Evolutionary conservation across 1,140 invertebrate genomes (phyloP).

Genomic region (Cataglyphis hispanica): DNA sequence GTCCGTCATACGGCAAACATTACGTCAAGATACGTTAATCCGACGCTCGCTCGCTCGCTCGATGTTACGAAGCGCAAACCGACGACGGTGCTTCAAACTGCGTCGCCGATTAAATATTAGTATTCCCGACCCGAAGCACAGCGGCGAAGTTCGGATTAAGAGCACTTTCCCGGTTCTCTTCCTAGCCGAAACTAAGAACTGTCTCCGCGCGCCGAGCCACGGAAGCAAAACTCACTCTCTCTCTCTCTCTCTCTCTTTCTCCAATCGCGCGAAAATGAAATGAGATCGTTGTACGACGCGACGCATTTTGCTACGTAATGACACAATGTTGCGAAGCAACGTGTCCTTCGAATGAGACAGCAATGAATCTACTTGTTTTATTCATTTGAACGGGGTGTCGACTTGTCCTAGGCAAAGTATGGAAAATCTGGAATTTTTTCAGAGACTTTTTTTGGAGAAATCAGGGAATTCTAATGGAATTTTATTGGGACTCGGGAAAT

Average conservation of each 20-base stretch:
- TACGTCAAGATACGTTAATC: slow-evolving; percentile 63
- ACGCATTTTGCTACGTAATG: neutral
- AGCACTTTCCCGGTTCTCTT: slow-evolving; percentile 37
- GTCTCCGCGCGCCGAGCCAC: slow-evolving; percentile 13
- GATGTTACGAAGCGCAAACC: slow-evolving; percentile 57
- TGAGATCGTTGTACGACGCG: neutral
- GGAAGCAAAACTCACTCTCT: slow-evolving; percentile 55
- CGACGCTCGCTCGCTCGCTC: slow-evolving; percentile 35
- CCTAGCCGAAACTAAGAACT: slow-evolving; percentile 61
- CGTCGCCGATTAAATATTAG: slow-evolving; percentile 62
- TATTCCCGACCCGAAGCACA: slow-evolving; percentile 57
- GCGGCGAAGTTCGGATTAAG: slow-evolving; percentile 58
- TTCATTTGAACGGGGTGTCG: neutral
- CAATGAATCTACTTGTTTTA: slow-evolving; percentile 8
- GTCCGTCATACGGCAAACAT: slow-evolving; percentile 61
- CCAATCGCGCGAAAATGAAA: slow-evolving; percentile 30
- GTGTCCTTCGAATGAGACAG: neutral
- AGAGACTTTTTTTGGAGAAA: no score
- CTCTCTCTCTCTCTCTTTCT: slow-evolving; percentile 37
- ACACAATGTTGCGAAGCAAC: slow-evolving; percentile 35
- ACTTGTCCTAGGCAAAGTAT: no score
- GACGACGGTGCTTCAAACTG: slow-evolving; percentile 56
- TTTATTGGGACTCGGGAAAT: no score
- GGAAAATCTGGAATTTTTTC: no score
- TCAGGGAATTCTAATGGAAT: no score